Conservation (phyloP, 2,113 vertebrate species). For the Nycticorax nycticorax region DNA sequence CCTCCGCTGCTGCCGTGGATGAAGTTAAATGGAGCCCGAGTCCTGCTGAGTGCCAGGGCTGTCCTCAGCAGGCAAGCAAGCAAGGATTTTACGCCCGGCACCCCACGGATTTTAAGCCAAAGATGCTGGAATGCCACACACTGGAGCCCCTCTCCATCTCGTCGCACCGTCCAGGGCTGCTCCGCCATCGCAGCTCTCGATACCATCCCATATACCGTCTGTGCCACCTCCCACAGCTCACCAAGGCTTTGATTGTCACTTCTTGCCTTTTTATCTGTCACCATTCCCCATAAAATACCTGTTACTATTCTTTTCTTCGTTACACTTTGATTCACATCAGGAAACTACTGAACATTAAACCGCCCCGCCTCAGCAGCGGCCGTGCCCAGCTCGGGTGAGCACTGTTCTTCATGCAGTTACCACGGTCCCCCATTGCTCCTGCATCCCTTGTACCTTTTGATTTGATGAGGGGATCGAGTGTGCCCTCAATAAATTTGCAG, state of each 20-base stretch:
- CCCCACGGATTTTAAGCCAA: not conserved
- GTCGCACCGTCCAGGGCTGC: not conserved
- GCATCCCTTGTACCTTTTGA: not conserved
- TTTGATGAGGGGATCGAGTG: too few relatives aligned
- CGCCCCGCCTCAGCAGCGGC: not conserved
- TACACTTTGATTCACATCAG: not conserved
- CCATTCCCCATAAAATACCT: not conserved
- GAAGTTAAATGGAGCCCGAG: not conserved
- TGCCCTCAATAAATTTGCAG: too few relatives aligned
- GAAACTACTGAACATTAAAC: not conserved
- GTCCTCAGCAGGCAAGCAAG: not conserved
- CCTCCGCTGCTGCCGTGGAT: rapidly evolving
- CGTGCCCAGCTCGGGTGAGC: not conserved
- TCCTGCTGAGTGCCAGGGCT: not conserved
- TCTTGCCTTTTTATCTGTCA: not conserved
- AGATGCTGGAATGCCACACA: rapidly evolving
- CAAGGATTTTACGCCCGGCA: not conserved
- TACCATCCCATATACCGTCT: too few relatives aligned
- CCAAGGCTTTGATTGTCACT: not conserved
- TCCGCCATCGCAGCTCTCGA: rapidly evolving
- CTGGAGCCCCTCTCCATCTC: not conserved
- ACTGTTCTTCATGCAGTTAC: not conserved
- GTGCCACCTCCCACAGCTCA: not conserved
- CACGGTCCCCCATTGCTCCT: rapidly evolving
- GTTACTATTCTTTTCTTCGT: not conserved